phyloP scores from a whole-genome alignment of 2,113 vertebrate genomes.

The Cyphomyrus discorhynchus region DNA sequence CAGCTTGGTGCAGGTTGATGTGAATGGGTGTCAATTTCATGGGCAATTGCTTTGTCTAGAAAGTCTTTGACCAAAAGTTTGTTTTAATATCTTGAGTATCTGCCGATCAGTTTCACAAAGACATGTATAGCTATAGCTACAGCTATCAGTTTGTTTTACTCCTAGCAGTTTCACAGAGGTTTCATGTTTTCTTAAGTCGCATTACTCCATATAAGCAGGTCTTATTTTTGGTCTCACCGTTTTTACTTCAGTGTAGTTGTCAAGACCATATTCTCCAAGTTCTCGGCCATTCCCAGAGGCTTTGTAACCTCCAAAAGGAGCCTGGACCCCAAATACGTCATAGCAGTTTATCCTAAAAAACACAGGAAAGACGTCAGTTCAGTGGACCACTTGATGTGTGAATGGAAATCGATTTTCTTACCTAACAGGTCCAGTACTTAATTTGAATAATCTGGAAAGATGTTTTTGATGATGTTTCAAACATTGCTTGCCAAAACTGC shows the following conservation, averaged over 20 bases:
- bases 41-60: background rate
- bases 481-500: background rate
- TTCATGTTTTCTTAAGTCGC: background rate
- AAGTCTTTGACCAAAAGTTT: background rate
- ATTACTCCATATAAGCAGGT: background rate
- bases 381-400: background rate
- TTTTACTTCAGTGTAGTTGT: constrained; percentile 87
- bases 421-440: background rate
- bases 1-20: background rate
- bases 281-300: constrained; percentile 84
- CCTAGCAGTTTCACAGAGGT: background rate
- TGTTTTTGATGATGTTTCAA: background rate
- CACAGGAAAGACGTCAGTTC: constrained; percentile 12
- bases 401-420: background rate
- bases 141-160: background rate
- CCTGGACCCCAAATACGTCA: constrained; percentile 80
- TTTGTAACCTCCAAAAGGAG: constrained; percentile 93
- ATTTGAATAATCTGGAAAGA: background rate
- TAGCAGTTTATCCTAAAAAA: constrained; percentile 90
- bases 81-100: background rate
- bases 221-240: constrained; percentile 62
- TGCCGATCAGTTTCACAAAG: background rate
- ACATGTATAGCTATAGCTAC: background rate
- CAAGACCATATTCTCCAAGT: constrained; percentile 82
- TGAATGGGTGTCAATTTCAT: background rate